phyloP scores from a whole-genome alignment of 2,113 vertebrate species.

The Sander lucioperca region DNA sequence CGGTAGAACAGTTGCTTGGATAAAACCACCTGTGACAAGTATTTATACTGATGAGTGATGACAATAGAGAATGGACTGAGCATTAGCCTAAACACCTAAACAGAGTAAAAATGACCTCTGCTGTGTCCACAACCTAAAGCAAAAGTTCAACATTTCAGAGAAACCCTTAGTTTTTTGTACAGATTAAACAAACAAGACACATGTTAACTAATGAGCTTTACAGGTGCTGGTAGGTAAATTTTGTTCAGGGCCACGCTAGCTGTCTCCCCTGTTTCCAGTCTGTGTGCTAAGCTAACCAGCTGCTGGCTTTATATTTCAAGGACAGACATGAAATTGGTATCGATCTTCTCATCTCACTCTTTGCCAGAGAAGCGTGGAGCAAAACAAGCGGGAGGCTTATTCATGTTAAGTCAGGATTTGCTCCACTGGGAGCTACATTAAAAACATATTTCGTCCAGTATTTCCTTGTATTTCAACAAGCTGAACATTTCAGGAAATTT shows the following conservation, averaged over 20 bases:
- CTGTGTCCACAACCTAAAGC: background rate
- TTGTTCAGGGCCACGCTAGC: background rate
- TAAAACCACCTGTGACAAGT: conserved; percentile 7
- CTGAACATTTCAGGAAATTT: background rate
- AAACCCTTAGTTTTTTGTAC: background rate
- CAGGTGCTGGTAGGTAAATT: background rate
- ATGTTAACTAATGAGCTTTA: background rate
- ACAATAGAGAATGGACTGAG: background rate
- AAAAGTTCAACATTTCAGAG: background rate
- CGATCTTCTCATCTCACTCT: background rate
- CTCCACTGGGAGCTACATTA: background rate
- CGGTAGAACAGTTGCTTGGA: background rate
- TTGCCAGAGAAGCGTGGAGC: background rate
- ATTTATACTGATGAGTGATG: background rate
- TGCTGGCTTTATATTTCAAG: too few relatives aligned
- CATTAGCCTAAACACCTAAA: background rate
- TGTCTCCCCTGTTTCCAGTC: background rate
- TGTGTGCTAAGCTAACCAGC: conserved; percentile 10
- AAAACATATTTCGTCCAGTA: background rate
- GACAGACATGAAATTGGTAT: background rate
- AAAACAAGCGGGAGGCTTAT: background rate
- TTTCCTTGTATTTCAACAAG: conserved; percentile 3
- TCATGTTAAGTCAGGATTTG: background rate
- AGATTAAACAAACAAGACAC: background rate
- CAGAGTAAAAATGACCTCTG: background rate